These are phyloP conservation scores for Protobothrops mucrosquamatus DNA, from an alignment of 2,113 vertebrate species.

Conservation along the genomic window DNA sequence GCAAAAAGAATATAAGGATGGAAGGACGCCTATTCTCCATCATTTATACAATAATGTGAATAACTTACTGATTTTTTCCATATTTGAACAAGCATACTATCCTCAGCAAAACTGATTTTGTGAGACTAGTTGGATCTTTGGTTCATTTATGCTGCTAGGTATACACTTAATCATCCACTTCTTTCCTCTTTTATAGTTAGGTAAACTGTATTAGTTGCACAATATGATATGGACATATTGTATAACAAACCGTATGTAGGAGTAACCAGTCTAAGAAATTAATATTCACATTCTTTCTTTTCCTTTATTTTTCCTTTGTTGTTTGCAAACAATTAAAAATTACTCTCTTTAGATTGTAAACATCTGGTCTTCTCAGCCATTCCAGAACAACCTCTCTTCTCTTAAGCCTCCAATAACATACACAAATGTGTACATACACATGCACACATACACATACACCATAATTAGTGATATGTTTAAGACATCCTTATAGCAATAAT, in stretches of 20 bases:
- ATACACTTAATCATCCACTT: not conserved
- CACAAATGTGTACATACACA: not conserved
- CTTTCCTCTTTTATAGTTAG: not conserved
- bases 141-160: not conserved
- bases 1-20: not conserved
- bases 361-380: not conserved
- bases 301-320: not conserved
- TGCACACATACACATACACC: not conserved
- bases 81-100: not conserved
- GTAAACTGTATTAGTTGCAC: not conserved
- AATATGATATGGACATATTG: not conserved
- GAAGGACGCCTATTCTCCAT: not conserved
- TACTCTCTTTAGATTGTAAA: not conserved
- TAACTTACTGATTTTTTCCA: not conserved
- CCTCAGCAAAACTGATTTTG: not conserved
- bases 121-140: not conserved
- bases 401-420: not conserved
- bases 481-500: not conserved
- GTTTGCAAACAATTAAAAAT: not conserved
- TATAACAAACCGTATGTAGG: not conserved
- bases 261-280: not conserved
- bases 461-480: not conserved
- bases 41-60: not conserved
- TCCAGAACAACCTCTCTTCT: not conserved
- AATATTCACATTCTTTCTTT: not conserved